Evolutionary conservation across 2,797 vertebrate genomes (phyloP).

Genomic region (Micrastur ruficollis): DNA sequence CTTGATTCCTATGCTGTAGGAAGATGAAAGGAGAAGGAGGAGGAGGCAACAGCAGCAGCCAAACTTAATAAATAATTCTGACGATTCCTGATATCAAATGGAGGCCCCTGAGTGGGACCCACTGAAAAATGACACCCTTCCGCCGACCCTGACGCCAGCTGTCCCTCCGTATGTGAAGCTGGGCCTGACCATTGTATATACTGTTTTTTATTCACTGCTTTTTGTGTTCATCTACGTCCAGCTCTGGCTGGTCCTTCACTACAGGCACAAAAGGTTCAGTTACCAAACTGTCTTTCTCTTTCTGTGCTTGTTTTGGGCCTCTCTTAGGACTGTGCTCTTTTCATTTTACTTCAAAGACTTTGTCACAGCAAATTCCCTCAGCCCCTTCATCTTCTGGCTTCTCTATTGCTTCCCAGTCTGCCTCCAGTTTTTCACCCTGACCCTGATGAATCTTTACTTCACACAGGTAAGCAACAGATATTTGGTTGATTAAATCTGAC

Average conservation of each 20-base stretch:
- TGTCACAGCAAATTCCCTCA: conserved; percentile 86
- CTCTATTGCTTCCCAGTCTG: conserved; percentile 97
- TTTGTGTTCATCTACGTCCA: conserved; percentile 91
- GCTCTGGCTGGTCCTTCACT: conserved; percentile 93
- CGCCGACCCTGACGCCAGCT: conserved; percentile 88
- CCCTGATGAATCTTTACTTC: conserved; percentile 96
- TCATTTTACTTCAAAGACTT: conserved; percentile 96
- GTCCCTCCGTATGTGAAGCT: conserved; percentile 90
- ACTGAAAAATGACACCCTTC: conserved; percentile 71
- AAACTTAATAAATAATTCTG: conserved; percentile 60
- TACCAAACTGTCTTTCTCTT: conserved; percentile 96
- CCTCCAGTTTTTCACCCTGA: conserved; percentile 97
- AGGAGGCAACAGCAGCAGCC: conserved; percentile 48
- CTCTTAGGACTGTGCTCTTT: conserved; percentile 91
- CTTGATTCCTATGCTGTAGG: conserved; percentile 63
- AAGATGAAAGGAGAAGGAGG: conserved; percentile 68
- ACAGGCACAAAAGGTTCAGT: conserved; percentile 93
- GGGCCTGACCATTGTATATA: conserved; percentile 91
- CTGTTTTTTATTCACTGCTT: conserved; percentile 90
- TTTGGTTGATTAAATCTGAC: not conserved
- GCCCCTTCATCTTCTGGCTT: conserved; percentile 94
- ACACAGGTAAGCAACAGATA: conserved; percentile 85
- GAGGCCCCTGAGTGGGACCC: conserved; percentile 72
- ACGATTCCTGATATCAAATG: conserved; percentile 66
- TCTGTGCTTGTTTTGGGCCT: conserved; percentile 95